These are phyloP conservation scores for Penaeus vannamei DNA, from an alignment of 1,140 invertebrate genomes.

Conservation along the genomic window DNA sequence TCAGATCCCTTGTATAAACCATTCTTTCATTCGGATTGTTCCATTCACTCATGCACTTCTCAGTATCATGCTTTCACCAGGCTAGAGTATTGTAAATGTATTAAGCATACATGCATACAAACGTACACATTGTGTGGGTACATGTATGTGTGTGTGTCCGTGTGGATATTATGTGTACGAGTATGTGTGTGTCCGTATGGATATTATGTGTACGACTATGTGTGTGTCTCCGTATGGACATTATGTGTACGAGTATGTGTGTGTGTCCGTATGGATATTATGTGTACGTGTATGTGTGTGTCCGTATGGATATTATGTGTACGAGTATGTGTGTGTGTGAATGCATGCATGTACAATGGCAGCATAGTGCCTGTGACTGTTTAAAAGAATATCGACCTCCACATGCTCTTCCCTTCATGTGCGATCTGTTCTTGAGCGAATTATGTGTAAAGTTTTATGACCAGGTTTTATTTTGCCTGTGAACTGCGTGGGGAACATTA, in stretches of 20 bases:
- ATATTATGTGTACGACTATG: not conserved
- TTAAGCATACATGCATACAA: not conserved
- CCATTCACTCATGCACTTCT: not conserved
- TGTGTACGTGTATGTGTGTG: not conserved
- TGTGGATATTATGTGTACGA: not conserved
- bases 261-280: not conserved
- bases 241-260: not conserved
- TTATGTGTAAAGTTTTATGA: too few species aligned
- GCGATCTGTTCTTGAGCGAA: too few species aligned
- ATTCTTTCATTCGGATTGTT: not conserved
- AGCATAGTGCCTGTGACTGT: too few species aligned
- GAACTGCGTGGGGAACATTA: too few species aligned
- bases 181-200: not conserved
- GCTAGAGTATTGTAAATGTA: not conserved
- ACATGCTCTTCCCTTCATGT: too few species aligned
- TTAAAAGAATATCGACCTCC: too few species aligned
- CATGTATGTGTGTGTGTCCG: not conserved
- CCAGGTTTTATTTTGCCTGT: too few species aligned
- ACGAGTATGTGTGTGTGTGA: not conserved
- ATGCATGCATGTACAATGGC: not conserved
- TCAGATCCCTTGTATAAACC: not conserved
- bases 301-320: not conserved
- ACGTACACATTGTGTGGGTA: not conserved
- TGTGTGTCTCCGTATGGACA: constrained; percentile 2
- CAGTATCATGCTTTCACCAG: not conserved